These are phyloP conservation scores for Diglossa brunneiventris DNA, from an alignment of 2,113 vertebrate species.

Conservation along the genomic window DNA sequence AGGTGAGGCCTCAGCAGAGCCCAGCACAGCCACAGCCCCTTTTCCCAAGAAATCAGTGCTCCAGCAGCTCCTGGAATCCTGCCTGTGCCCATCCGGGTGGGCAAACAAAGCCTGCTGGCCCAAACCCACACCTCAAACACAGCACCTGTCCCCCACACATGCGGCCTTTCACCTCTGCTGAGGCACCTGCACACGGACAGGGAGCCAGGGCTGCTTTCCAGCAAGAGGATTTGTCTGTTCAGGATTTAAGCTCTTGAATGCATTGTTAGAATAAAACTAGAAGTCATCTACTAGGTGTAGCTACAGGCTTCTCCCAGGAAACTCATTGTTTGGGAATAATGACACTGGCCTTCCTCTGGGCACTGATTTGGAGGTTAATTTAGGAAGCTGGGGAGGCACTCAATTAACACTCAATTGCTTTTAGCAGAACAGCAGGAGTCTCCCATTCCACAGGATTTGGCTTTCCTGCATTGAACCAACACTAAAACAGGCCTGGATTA, in stretches of 20 bases:
- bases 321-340: not conserved
- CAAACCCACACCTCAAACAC: not conserved
- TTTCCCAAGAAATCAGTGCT: not conserved
- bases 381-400: not conserved
- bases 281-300: not conserved
- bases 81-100: rapidly evolving
- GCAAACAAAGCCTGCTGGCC: not conserved
- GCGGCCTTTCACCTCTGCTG: not conserved
- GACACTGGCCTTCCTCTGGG: not conserved
- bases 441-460: not conserved
- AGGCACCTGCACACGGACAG: not conserved
- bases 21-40: not conserved
- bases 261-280: not conserved
- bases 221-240: not conserved
- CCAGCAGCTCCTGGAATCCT: not conserved
- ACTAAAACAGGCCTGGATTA: not conserved
- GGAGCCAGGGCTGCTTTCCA: not conserved
- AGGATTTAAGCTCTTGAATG: not conserved
- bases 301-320: not conserved
- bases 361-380: not conserved
- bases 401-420: not conserved
- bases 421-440: not conserved
- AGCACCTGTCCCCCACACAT: rapidly evolving
- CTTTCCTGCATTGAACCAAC: not conserved
- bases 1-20: not conserved